Percentiles rank a stretch among this genome's conserved stretches.
Conservation (phyloP, 2,113 vertebrate genomes). For the Entosphenus tridentatus region DNA sequence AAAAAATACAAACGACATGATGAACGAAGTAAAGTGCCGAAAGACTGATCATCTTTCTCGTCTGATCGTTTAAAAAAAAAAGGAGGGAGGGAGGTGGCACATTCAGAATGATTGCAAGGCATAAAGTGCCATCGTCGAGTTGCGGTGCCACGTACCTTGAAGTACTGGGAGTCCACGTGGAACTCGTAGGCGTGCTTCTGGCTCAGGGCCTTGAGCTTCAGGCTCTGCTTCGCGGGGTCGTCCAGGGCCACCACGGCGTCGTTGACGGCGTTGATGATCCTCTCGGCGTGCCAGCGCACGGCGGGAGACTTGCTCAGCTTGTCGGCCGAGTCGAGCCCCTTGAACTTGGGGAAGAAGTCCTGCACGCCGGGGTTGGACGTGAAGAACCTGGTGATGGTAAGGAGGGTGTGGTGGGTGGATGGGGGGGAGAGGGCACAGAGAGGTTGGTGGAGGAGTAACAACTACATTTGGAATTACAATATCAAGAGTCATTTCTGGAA, state of each 20-base stretch:
- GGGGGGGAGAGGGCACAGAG: too few species aligned
- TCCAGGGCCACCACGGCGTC: neutral
- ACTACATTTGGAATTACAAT: too few species aligned
- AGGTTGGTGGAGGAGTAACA: too few species aligned
- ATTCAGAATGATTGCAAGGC: too few species aligned
- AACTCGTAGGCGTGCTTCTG: neutral
- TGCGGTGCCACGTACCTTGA: neutral
- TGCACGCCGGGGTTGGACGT: neutral
- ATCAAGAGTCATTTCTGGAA: too few species aligned
- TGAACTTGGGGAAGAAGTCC: conserved; percentile 4
- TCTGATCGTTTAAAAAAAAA: too few species aligned
- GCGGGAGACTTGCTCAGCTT: neutral
- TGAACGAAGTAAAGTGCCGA: too few species aligned
- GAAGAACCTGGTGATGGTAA: neutral
- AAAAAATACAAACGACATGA: too few species aligned
- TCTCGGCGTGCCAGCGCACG: neutral
- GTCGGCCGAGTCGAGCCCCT: neutral
- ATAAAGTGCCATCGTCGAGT: too few species aligned
- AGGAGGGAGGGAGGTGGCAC: too few species aligned
- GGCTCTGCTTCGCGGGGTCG: neutral
- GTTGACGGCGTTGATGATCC: conserved; percentile 1
- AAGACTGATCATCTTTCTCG: too few species aligned
- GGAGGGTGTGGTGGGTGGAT: too few species aligned
- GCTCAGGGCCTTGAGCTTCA: neutral
- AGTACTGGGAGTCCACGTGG: neutral